Percentiles rank a stretch among this genome's conserved stretches.
phyloP scores from a whole-genome alignment of 2,113 vertebrate genomes.

The Menidia beryllina region DNA sequence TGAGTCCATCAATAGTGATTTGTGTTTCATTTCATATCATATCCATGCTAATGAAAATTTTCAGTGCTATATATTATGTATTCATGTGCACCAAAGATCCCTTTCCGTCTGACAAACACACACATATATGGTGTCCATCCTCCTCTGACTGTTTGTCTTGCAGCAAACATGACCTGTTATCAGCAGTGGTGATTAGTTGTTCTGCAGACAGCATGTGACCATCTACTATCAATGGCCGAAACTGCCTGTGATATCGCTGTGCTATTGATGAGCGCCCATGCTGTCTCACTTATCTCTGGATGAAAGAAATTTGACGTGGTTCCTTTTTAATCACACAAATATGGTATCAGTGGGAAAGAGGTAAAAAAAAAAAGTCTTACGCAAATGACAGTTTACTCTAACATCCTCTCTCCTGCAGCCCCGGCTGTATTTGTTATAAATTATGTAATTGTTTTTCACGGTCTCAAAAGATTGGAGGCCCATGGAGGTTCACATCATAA shows the following conservation, averaged over 20 bases:
- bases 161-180: slow-evolving; percentile 38
- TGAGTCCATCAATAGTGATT: neutral
- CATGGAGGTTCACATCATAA: too few relatives aligned
- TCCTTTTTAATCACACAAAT: slow-evolving; percentile 4
- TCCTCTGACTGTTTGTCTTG: slow-evolving; percentile 16
- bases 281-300: slow-evolving; percentile 3
- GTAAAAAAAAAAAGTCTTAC: neutral
- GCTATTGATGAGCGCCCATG: slow-evolving; percentile 21
- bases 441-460: too few relatives aligned
- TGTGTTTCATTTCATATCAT: neutral
- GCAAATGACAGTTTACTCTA: neutral
- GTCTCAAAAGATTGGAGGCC: too few relatives aligned
- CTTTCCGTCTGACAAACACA: neutral
- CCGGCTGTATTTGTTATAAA: neutral
- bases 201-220: slow-evolving; percentile 49
- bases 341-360: neutral
- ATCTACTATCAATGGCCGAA: slow-evolving; percentile 47
- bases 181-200: slow-evolving; percentile 40
- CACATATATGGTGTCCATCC: neutral
- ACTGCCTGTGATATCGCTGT: slow-evolving; percentile 22
- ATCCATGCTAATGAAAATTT: neutral
- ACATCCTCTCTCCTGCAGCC: neutral
- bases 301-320: slow-evolving; percentile 6
- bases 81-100: neutral
- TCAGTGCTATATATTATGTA: neutral